A percentile compares a stretch with the other conserved stretches of the same genome.
Conservation (phyloP, 2,888 invertebrate genomes). For the Hecatera dysodea region DNA sequence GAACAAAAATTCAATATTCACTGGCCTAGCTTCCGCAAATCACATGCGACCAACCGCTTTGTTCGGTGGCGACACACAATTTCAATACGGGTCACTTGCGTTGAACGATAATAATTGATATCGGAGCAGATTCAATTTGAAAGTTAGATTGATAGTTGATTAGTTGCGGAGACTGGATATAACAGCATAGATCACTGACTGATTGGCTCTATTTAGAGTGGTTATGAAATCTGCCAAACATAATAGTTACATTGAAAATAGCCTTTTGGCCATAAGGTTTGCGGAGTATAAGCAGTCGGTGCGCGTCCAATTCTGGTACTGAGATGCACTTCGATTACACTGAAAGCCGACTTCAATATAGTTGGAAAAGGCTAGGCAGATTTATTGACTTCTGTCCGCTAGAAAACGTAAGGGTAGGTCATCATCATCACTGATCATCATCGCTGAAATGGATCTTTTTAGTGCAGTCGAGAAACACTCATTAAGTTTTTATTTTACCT, state of each 20-base stretch:
- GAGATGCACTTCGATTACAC: no score
- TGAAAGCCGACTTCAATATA: no score
- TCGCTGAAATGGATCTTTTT: no score
- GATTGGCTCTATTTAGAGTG: background rate
- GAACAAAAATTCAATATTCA: constrained; percentile 2
- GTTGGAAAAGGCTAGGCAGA: background rate
- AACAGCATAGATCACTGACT: no score
- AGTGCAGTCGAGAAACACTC: no score
- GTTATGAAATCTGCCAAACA: background rate
- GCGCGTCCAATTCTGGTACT: no score
- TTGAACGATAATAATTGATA: constrained; percentile 28
- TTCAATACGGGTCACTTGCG: background rate
- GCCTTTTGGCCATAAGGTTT: no score
- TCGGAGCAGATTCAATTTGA: constrained; percentile 27
- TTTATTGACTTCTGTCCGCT: background rate
- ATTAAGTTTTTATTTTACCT: no score
- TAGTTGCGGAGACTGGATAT: background rate
- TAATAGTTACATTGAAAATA: background rate
- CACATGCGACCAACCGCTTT: constrained; percentile 39
- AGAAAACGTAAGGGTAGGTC: background rate
- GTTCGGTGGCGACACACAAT: constrained; percentile 7
- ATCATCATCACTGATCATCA: no score
- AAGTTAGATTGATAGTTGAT: constrained; percentile 31
- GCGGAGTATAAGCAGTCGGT: no score
- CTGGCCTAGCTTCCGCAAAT: constrained; percentile 3